Conservation (phyloP, 2,888 invertebrate species). For the Xiphydria camelus region DNA sequence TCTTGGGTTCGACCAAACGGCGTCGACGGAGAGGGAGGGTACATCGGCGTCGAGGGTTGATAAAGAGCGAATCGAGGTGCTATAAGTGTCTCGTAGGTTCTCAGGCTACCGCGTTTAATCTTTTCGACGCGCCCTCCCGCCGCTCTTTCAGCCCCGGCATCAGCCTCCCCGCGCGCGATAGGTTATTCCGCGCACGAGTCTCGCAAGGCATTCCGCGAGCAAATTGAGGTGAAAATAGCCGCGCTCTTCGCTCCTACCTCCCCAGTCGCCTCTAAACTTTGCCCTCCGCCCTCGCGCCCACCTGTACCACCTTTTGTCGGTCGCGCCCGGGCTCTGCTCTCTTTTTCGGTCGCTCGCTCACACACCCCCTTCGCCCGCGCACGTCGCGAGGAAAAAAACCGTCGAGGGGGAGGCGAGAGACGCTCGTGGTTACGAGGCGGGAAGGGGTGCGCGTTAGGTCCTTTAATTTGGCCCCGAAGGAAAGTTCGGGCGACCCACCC, state of each 20-base stretch:
- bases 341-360: no score
- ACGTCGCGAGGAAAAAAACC: no score
- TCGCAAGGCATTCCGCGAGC: neutral
- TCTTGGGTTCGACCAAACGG: neutral
- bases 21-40: no score
- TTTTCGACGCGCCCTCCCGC: neutral
- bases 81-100: neutral
- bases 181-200: conserved; percentile 2
- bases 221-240: conserved; percentile 1
- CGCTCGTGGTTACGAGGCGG: no score
- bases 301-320: no score
- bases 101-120: neutral
- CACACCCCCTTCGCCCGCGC: no score
- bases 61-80: neutral
- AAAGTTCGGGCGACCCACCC: no score
- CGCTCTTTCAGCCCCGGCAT: neutral
- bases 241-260: neutral
- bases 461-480: no score
- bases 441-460: no score
- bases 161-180: neutral
- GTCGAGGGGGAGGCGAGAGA: no score
- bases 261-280: neutral
- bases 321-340: no score
- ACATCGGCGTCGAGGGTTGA: neutral
- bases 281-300: neutral